Evolutionary conservation across 2,113 vertebrate species (phyloP), one percentile per base, ranked within the genome.

Genomic region (Zosterops lateralis): DNA sequence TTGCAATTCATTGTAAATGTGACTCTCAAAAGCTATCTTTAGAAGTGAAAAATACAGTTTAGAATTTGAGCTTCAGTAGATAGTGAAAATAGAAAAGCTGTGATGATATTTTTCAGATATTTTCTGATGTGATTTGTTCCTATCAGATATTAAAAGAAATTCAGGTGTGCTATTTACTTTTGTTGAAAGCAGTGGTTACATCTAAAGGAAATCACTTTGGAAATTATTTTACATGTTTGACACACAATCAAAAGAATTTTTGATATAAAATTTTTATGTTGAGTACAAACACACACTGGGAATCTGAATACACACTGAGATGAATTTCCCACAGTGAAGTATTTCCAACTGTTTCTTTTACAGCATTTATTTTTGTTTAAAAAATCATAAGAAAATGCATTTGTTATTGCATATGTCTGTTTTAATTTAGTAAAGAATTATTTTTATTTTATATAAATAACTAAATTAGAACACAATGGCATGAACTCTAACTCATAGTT

Each of bases 171-270:
- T 84, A 3, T 73, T 42, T 68, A 48, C 4, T 73, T 78, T 83
- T 88, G 54, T 65, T 32, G 58, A 40, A 79, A n/a, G 60, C 9
- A 81, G 18, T 71, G n/a, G 50, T 90, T 92, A 57, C 6, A 34
- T 70, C 38, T 74, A 60, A 47, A 95, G 42, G 18, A 87, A 94
- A 40, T 87, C 54, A 78, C 47, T 93, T 81, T 51, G n/a, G 34
- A 95, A 96, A 70, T 2, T 4, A 51, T 81, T 90, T 97, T 91
- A 62, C 4, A 32, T 62, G 51, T 70, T n/a, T 95, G 87, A 93
- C 87, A 94, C 28, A 62, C 3, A 79, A 19, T 58, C 61, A 91
- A 79, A 65, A 83, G 42, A 95, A 87, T 77, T 91, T 84, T 78
- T 91, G 17, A 56, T 61, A 78, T 89, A 71, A 65, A 93, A 91